Evolutionary conservation across 2,888 invertebrate species (phyloP).

Genomic region (Sarcophaga rosellei): DNA sequence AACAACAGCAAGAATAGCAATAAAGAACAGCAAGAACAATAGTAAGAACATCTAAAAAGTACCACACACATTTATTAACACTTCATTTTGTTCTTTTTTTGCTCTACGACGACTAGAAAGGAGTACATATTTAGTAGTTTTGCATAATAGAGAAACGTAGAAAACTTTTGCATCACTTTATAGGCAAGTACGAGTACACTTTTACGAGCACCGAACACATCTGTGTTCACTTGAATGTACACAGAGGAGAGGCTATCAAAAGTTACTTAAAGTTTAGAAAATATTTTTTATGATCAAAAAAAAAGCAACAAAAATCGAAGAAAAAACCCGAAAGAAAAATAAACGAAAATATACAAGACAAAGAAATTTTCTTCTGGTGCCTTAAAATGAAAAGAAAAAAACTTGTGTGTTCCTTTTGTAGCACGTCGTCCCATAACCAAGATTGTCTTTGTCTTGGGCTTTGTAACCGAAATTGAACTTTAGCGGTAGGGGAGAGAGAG

Average conservation of each 20-base stretch:
- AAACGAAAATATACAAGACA: conserved; percentile 17
- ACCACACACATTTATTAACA: conserved; percentile 63
- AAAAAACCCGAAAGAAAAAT: not conserved
- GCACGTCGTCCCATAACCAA: conserved; percentile 1
- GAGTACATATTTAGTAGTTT: conserved; percentile 27
- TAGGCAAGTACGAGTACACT: not conserved
- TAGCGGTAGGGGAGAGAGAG: not conserved
- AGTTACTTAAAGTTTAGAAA: conserved; percentile 64
- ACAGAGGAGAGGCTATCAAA: conserved; percentile 52
- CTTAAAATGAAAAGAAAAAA: not conserved
- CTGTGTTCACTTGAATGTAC: not conserved
- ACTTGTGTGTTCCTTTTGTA: conserved; percentile 48
- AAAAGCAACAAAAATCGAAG: not conserved
- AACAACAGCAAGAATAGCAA: not conserved
- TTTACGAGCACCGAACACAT: not conserved
- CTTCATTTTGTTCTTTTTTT: conserved; percentile 48
- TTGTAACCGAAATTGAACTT: not conserved
- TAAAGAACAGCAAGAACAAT: not conserved
- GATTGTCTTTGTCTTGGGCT: not conserved
- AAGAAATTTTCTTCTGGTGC: not conserved
- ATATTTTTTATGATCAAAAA: conserved; percentile 40
- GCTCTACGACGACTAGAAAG: not conserved
- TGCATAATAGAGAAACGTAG: conserved; percentile 64
- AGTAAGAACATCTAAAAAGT: not conserved
- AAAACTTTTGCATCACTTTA: conserved; percentile 54